phyloP scores from a whole-genome alignment of 2,113 vertebrate genomes.

The Leucosticte australis region DNA sequence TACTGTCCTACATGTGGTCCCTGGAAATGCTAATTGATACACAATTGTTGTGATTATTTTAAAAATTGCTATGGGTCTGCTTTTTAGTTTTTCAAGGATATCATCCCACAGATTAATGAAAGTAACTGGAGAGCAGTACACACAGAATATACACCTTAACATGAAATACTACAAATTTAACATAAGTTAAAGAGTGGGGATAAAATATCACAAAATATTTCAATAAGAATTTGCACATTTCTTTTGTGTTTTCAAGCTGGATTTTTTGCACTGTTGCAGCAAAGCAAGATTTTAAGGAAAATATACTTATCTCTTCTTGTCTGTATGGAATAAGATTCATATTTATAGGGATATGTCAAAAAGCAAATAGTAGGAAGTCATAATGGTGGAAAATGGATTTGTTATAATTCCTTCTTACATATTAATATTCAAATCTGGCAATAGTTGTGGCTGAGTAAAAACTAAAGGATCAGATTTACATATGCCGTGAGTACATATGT shows the following conservation, averaged over 20 bases:
- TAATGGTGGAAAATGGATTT: neutral
- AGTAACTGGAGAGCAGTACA: neutral
- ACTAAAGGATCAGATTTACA: neutral
- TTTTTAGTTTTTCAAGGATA: slow-evolving; percentile 13
- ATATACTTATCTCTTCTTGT: neutral
- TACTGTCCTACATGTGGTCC: slow-evolving; percentile 18
- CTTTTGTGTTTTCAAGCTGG: neutral
- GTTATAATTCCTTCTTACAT: neutral
- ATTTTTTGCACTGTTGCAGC: neutral
- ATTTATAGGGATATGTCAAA: neutral
- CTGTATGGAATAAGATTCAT: neutral
- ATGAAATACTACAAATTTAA: neutral
- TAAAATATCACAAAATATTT: neutral
- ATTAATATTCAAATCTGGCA: neutral
- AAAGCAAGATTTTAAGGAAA: neutral
- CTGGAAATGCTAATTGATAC: slow-evolving; percentile 43
- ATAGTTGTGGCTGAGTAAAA: neutral
- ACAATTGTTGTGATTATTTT: slow-evolving; percentile 36
- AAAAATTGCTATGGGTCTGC: slow-evolving; percentile 7
- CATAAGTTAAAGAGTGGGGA: neutral
- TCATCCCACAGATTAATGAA: neutral
- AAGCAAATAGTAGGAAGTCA: neutral
- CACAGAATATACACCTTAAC: neutral
- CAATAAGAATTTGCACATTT: neutral
- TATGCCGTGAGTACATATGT: neutral